phyloP scores from a whole-genome alignment of 2,113 vertebrate genomes.

The Podarcis raffonei region DNA sequence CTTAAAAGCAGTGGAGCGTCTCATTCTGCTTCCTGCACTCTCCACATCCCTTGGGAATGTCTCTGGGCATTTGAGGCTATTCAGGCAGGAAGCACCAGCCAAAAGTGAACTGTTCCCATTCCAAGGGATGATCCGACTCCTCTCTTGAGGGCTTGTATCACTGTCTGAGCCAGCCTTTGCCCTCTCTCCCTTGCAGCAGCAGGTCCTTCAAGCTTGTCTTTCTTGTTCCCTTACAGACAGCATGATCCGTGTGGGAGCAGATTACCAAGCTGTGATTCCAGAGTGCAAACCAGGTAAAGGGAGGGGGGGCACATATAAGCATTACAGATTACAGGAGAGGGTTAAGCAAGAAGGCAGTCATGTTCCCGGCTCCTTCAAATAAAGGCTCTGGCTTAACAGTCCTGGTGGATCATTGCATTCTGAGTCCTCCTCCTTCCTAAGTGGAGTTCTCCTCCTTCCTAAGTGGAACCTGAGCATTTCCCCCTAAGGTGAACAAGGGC shows the following conservation, averaged over 20 bases:
- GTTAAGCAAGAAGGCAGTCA: neutral
- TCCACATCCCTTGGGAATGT: neutral
- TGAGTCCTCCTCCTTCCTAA: neutral
- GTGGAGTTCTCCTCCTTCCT: neutral
- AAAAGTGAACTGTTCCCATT: neutral
- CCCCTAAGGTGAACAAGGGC: neutral
- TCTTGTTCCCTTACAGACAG: constrained; percentile 80
- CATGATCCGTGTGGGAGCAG: constrained; percentile 93
- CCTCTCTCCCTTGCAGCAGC: constrained; percentile 13
- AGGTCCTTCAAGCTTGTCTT: constrained; percentile 22
- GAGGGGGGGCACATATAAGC: neutral
- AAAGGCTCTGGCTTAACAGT: constrained; percentile 31
- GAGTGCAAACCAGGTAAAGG: constrained; percentile 90
- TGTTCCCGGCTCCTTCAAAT: neutral
- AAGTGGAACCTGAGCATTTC: neutral
- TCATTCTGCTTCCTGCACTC: neutral
- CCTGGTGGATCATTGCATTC: no score
- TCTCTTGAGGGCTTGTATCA: neutral
- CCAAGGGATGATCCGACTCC: neutral
- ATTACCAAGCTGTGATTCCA: constrained; percentile 92
- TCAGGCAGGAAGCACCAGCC: neutral
- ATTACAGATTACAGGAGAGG: no score
- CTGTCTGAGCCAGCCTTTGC: neutral
- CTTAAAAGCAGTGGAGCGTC: neutral
- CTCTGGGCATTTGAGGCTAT: neutral